Percentiles rank a stretch among this genome's conserved stretches.
Conservation (phyloP, 2,888 invertebrate genomes). For the Lucinisca nassula region DNA sequence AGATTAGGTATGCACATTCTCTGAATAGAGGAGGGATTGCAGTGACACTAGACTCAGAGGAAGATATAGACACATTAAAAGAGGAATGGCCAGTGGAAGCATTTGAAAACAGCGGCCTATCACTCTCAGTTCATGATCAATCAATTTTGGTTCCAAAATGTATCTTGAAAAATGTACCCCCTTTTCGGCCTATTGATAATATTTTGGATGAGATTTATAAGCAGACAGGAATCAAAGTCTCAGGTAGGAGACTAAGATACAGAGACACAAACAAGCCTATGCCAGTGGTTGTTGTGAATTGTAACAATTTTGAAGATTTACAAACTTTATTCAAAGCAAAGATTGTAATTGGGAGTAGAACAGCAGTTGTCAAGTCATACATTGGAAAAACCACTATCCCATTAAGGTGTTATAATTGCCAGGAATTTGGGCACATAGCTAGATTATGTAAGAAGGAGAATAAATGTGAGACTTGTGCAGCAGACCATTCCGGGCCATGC, state of each 20-base stretch:
- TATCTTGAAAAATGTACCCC: constrained; percentile 10
- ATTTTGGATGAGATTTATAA: background rate
- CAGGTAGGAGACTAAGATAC: constrained; percentile 17
- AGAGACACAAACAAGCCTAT: constrained; percentile 28
- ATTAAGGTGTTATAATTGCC: constrained; percentile 38
- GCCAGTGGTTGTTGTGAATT: constrained; percentile 8
- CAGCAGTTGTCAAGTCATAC: background rate
- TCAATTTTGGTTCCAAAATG: background rate
- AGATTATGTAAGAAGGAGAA: background rate
- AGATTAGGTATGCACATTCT: constrained; percentile 13
- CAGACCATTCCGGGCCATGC: background rate
- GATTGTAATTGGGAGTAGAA: background rate
- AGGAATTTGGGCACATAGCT: constrained; percentile 26
- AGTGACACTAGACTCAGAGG: background rate
- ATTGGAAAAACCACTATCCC: constrained; percentile 16
- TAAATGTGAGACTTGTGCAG: constrained; percentile 25
- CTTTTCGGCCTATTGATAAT: background rate
- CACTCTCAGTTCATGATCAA: background rate
- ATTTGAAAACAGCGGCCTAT: background rate
- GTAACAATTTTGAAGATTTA: background rate
- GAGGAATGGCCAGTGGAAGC: constrained; percentile 12
- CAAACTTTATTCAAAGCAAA: background rate
- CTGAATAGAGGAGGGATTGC: constrained; percentile 15
- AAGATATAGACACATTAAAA: background rate
- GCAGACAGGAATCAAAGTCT: background rate